A percentile compares a stretch with the other conserved stretches of the same genome.
Conservation (phyloP, 2,113 vertebrate genomes). For the Ramphastos sulfuratus region DNA sequence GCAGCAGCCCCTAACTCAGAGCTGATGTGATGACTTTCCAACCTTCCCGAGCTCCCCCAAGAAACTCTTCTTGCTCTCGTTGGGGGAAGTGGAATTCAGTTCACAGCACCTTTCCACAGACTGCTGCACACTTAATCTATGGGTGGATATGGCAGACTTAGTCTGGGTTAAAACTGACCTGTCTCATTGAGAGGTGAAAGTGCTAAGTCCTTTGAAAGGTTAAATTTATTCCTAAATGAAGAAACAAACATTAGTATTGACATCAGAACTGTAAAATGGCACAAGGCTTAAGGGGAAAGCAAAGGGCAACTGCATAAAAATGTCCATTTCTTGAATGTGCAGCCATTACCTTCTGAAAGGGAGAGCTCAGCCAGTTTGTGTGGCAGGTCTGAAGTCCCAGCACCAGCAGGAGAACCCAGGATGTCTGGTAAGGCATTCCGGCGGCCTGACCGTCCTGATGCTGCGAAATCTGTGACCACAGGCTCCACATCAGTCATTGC, state of each 20-base stretch:
- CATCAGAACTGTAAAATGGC: not conserved
- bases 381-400: slow-evolving; percentile 78
- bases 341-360: slow-evolving; percentile 78
- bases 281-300: not conserved
- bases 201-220: not conserved
- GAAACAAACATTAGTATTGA: not conserved
- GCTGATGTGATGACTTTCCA: not conserved
- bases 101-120: not conserved
- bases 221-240: not conserved
- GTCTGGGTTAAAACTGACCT: not conserved
- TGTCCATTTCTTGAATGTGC: not conserved
- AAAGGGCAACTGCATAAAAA: not conserved
- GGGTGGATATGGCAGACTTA: not conserved
- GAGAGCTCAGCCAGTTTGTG: slow-evolving; percentile 81
- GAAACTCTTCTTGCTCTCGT: not conserved
- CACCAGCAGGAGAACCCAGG: slow-evolving; percentile 73
- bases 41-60: not conserved
- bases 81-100: not conserved
- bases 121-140: not conserved
- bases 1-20: not conserved
- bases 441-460: slow-evolving; percentile 85
- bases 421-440: slow-evolving; percentile 88
- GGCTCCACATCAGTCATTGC: slow-evolving; percentile 90
- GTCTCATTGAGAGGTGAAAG: not conserved
- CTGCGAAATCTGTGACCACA: slow-evolving; percentile 81